Evolutionary conservation across 2,888 invertebrate species (phyloP), one percentile per base, ranked within the genome.

Genomic region (Clanis bilineata): DNA sequence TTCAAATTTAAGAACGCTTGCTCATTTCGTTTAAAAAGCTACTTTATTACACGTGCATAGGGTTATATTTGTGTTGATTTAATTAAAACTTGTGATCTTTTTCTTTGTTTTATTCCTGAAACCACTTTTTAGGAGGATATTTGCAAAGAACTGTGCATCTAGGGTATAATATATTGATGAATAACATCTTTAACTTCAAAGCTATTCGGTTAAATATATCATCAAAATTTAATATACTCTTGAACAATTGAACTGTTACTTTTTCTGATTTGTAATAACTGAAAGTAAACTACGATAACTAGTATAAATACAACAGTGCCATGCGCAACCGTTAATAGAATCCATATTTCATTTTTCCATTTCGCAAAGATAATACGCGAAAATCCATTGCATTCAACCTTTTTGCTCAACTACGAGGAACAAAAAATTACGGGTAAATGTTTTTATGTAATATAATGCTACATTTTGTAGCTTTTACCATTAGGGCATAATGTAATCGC

Each of bases 401-500:
- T 51, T 51, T 15, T 10, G 4, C 28, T 4, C 15, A 3, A 10
- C 51, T 15, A 51, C 10, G 43, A n/a, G 9, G 45, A 45, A 23
- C n/a, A 23, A 45, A 45, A 45, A 51, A 32, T 18, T 15, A 22
- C 9, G 18, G 51, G 51, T 51, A 51, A 41, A 51, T 45, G 25
- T 51, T 51, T 51, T 51, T 32, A 51, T 28, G 28, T 18, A 51
- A 47, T 28, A 47, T 47, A 47, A 47, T 47, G 47, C 22, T 47
- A 51, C 28, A 28, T 51, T 32, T 18, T 51, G 51, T 18, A 18
- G 51, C 51, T 51, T 51, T 51, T 51, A 51, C 32, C 51, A 32
- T 51, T 32, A 51, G 10, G 18, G 51, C 18, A 9, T 28, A 9
- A 15, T 7, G 32, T 51, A 32, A 0, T 32, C 2, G 28, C 9